Base-by-base conservation (phyloP, 2,113 vertebrate genomes). In the Oxygymnocypris stewartii region DNA sequence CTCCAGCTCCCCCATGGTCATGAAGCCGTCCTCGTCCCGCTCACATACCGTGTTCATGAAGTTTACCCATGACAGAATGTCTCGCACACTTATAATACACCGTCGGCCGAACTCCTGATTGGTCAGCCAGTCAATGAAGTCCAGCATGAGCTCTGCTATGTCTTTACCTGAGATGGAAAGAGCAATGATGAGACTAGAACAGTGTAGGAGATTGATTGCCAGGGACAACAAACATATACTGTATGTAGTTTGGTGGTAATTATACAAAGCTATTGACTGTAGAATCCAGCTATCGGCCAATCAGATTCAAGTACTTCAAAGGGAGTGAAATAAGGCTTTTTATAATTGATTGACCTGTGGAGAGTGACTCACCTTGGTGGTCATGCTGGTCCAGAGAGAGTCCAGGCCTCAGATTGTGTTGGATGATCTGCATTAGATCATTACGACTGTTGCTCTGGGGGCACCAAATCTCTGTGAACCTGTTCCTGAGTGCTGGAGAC, bases 391-490 rank as follows among this genome's bases (percentile, higher is more conserved):
- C 88, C 6, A 98, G 90, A 13, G 94, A 96, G 65, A 98, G 92
- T n/a, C 94, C 94, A 10, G 96, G 87, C 79, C 88, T 91, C 89
- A 99, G 94, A 93, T 97, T 99, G 93, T 95, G 96, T 77, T 94
- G 96, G 83, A 99, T 94, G 87, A 99, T 97, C 91, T 97, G 95
- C 79, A 97, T 87, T 90, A 99, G 93, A 93, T 99, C 98, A n/a
- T 92, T 89, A 14, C 94, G 95, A 63, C 90, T 94, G 90, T 96
- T 97, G 89, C 92, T 96, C 86, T 98, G 97, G 8, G 98, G 97
- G 88, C 98, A 99, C 98, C 98, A 99, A 92, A 99, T 96, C 93
- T 99, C 98, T 3, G 98, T 99, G 92, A 99, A 99, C 35, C 98
- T 95, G 92, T 99, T 99, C 90, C 98, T 95, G 81, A 99, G 93